These are phyloP conservation scores for Protonemura montana DNA, from an alignment of 2,888 invertebrate species.

Conservation along the genomic window DNA sequence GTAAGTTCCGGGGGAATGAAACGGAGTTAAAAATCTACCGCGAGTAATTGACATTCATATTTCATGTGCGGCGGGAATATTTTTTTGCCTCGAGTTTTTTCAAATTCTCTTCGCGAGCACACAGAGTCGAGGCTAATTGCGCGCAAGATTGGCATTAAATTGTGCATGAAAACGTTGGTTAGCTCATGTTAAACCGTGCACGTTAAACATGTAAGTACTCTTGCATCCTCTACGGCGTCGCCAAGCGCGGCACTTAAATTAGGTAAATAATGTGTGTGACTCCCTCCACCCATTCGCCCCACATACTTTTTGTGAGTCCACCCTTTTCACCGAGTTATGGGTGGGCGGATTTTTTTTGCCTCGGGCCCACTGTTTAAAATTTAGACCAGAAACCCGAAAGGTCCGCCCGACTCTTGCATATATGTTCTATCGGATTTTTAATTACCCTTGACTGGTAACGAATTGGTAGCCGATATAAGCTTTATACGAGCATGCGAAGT, in stretches of 20 bases:
- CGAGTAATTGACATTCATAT: constrained; percentile 40
- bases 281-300: background rate
- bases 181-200: background rate
- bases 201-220: background rate
- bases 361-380: no score
- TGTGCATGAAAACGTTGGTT: constrained; percentile 2
- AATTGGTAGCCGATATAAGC: no score
- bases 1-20: constrained; percentile 17
- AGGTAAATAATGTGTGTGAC: background rate
- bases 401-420: no score
- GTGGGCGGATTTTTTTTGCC: no score
- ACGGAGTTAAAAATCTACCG: constrained; percentile 38
- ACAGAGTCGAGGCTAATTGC: constrained; percentile 12
- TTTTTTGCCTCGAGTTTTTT: constrained; percentile 10
- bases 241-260: background rate
- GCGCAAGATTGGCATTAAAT: constrained; percentile 17
- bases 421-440: no score
- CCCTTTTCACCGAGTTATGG: no score
- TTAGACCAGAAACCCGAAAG: no score
- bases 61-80: constrained; percentile 9
- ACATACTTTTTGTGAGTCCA: background rate
- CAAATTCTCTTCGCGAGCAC: constrained; percentile 17
- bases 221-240: background rate
- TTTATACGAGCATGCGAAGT: no score
- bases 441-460: no score